Base-by-base conservation (phyloP, 2,797 vertebrate species). In the Eulemur coronatus region DNA sequence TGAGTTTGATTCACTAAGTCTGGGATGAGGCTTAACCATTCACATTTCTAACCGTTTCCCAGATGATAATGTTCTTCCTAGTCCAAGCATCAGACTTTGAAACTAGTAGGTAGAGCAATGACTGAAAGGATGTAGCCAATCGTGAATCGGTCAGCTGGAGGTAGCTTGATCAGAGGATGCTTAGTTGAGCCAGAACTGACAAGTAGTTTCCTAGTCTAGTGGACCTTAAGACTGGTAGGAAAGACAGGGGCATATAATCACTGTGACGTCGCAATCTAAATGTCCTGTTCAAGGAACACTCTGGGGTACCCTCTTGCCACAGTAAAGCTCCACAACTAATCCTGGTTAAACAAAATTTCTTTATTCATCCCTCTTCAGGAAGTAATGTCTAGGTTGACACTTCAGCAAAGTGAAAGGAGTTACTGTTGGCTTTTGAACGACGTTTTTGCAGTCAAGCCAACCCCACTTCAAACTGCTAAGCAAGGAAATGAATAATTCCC, bases 201-300 rank as follows among this genome's bases (percentile, higher is more conserved):
- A 59, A 80, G 43, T 41, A 38, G 35, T 3, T 61, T 75, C 35
- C 35, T 46, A 46, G 4, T 38, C n/a, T 12, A 46, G 3, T 26
- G 14, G 63, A n/a, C 57, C 10, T 57, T 20, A 38, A 85, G 15
- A 48, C 4, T 28, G 18, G 3, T 5, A 67, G 43, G 72, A 52
- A 57, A 43, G 11, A 1, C 4, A 4, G 11, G 4, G 14, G 6
- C 2, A 4, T 12, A 11, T 2, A 50, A 24, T 50, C 38, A 46
- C 15, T 11, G 57, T 46, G 15, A 80, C 13, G 30, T 52, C 41
- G 38, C 3, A 35, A 57, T 5, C 30, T 26, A 41, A 81, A 13
- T 0, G 0, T 28, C 33, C 72, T 20, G 1, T 15, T 30, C 33
- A 50, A 63, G 50, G 78, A 69, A 46, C 9, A 1, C 1, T 73